Percentiles rank a stretch among this genome's conserved stretches.
Conservation (phyloP, 2,113 vertebrate species). For the Ceuthmochares aereus region DNA sequence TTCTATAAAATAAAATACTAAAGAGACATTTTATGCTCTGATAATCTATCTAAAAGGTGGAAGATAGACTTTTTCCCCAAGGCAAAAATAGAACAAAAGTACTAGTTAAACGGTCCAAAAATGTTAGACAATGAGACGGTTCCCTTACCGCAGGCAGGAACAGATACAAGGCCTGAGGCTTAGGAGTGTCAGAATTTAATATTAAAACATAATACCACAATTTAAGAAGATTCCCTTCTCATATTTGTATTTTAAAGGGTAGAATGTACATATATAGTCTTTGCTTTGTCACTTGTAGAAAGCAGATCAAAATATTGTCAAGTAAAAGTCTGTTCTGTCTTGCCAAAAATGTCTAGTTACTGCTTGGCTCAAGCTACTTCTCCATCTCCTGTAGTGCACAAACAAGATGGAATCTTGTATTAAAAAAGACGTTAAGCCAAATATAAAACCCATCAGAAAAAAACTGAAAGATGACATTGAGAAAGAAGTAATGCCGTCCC, state of each 20-base stretch:
- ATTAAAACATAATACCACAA: neutral
- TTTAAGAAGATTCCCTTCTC: neutral
- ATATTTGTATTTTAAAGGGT: neutral
- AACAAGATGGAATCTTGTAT: neutral
- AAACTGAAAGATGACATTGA: neutral
- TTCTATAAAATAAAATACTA: neutral
- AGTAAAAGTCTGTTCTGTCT: neutral
- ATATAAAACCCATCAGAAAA: neutral
- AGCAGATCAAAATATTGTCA: accelerated
- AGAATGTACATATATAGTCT: neutral
- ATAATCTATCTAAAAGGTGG: neutral
- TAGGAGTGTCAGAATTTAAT: neutral
- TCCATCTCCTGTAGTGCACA: neutral
- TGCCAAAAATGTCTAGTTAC: neutral
- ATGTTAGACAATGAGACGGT: neutral
- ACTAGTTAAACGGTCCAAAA: neutral
- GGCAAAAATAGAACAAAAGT: neutral
- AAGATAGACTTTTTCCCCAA: neutral
- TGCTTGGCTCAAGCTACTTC: neutral
- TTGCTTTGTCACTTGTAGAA: neutral
- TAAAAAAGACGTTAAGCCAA: neutral
- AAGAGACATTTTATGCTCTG: neutral
- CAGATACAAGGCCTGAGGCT: neutral
- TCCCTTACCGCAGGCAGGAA: neutral
- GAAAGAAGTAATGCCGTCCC: neutral